These are phyloP conservation scores for Augochlora pura DNA, from an alignment of 1,140 invertebrate genomes.

Conservation along the genomic window DNA sequence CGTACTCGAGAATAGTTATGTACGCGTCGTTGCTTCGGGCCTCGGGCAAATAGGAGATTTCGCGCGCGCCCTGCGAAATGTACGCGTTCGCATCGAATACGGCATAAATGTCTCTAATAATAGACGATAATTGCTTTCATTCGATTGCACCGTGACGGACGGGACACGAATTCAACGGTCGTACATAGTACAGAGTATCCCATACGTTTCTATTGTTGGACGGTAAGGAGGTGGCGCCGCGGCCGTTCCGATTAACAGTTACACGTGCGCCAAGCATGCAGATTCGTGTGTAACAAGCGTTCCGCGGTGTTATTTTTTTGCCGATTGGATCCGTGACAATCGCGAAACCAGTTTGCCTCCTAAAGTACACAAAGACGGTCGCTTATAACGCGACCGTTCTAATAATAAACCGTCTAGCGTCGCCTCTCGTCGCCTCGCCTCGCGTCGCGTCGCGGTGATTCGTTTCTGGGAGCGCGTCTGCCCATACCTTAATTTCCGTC, in stretches of 20 bases:
- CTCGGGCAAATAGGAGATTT: no score
- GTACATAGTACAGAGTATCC: neutral
- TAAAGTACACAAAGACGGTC: constrained; percentile 35
- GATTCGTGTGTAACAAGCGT: neutral
- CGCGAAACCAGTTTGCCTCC: constrained; percentile 39
- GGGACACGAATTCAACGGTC: no score
- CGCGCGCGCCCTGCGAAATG: no score
- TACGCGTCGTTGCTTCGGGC: no score
- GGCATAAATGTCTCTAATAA: no score
- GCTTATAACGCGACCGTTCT: constrained; percentile 37
- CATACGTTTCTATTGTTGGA: neutral
- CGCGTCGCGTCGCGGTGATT: neutral
- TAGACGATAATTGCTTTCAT: no score
- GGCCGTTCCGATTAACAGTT: neutral
- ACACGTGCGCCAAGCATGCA: neutral
- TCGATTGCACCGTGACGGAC: no score
- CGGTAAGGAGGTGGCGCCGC: neutral
- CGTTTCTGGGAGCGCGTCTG: neutral
- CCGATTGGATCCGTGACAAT: neutral
- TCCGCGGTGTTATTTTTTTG: neutral
- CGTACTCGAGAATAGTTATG: neutral
- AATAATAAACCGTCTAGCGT: constrained; percentile 50
- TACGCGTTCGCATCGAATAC: no score
- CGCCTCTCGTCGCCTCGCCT: no score
- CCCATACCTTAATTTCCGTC: constrained; percentile 1